phyloP scores from a whole-genome alignment of 2,888 invertebrate species.

The Caenorhabditis uteleia region DNA sequence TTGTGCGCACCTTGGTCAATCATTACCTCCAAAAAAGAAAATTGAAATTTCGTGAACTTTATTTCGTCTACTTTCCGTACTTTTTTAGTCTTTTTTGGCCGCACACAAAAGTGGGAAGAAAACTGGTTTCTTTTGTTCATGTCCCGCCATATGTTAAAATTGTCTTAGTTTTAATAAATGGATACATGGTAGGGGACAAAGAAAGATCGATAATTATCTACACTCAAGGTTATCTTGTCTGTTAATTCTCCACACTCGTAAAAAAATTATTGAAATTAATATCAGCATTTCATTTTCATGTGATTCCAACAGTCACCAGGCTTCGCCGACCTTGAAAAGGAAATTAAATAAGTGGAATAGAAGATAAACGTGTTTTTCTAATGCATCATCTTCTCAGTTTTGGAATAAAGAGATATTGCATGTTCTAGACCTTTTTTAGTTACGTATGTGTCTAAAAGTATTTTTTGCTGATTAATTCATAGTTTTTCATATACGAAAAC shows the following conservation, averaged over 20 bases:
- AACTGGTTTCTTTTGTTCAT: too few relatives aligned
- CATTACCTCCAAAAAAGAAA: too few relatives aligned
- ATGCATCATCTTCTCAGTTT: not conserved
- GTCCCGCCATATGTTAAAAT: too few relatives aligned
- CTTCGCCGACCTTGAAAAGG: not conserved
- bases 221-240: not conserved
- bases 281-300: not conserved
- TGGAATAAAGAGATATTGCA: not conserved
- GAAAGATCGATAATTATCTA: too few relatives aligned
- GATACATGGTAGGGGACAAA: too few relatives aligned
- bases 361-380: slow-evolving; percentile 6
- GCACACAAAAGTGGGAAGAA: too few relatives aligned
- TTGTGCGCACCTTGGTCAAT: too few relatives aligned
- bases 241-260: not conserved
- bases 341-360: not conserved
- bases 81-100: too few relatives aligned
- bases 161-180: too few relatives aligned
- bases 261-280: not conserved
- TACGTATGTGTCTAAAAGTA: not conserved
- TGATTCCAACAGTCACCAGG: not conserved
- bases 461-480: not conserved
- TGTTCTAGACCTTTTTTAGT: not conserved
- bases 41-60: too few relatives aligned
- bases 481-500: too few relatives aligned
- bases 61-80: too few relatives aligned